Percentiles rank a stretch among this genome's conserved stretches.
Evolutionary conservation across 2,797 vertebrate species (phyloP).

Genomic region (Mycteria americana): DNA sequence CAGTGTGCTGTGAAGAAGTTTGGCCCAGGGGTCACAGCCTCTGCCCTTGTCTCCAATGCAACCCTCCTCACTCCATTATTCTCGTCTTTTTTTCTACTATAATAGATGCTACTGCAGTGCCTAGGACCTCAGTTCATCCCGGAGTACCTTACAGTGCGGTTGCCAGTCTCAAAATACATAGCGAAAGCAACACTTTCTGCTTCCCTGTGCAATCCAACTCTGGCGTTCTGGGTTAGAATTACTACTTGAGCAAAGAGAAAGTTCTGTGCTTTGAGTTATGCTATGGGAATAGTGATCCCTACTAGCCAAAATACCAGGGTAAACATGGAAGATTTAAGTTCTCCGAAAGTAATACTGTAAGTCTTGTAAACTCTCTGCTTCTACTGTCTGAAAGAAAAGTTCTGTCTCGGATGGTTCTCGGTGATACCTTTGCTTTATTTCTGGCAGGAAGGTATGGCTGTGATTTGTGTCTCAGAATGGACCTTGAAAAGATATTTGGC

Average conservation of each 20-base stretch:
- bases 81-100: background rate
- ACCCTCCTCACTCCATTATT: background rate
- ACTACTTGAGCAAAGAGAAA: background rate
- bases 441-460: background rate
- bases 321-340: background rate
- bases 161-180: background rate
- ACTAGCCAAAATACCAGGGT: background rate
- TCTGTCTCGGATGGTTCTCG: background rate
- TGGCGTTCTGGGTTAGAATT: background rate
- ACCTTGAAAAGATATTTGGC: background rate
- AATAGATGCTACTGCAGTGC: background rate
- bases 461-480: background rate
- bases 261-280: background rate
- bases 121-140: background rate
- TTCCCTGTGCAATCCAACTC: background rate
- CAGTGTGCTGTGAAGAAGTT: background rate
- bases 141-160: background rate
- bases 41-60: background rate
- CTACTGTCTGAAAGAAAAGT: background rate
- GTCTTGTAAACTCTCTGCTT: background rate
- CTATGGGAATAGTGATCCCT: background rate
- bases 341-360: background rate
- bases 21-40: background rate
- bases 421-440: background rate
- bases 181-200: background rate